Evolutionary conservation across 2,113 vertebrate species (phyloP).

Genomic region (Thalassarche chlororhynchos): DNA sequence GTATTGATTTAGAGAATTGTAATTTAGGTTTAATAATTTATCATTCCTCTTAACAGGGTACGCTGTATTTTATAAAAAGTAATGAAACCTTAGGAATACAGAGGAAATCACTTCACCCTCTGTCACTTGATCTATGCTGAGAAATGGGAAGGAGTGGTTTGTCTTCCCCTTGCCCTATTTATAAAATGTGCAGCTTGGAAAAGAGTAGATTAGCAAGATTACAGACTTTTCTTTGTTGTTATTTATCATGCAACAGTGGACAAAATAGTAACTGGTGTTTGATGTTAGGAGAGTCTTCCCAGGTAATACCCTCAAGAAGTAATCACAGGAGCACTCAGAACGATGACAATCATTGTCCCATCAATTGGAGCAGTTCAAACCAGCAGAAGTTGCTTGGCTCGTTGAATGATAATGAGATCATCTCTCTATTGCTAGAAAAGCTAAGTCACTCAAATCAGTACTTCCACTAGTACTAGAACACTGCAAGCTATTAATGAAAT

Average conservation of each 20-base stretch:
- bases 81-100: neutral
- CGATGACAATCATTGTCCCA: neutral
- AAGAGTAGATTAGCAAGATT: constrained; percentile 22
- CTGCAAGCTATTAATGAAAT: neutral
- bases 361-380: neutral
- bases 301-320: neutral
- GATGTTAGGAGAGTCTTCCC: neutral
- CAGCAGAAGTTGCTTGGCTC: neutral
- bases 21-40: constrained; percentile 38
- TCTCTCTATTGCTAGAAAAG: neutral
- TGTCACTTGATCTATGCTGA: neutral
- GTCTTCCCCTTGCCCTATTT: neutral
- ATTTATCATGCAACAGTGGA: neutral
- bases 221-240: constrained; percentile 1
- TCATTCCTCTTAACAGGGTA: neutral
- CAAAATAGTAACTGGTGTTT: neutral
- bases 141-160: neutral
- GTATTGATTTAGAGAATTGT: neutral
- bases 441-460: neutral
- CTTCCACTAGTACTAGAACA: neutral
- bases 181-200: neutral
- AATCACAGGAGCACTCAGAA: neutral
- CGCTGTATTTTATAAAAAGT: neutral
- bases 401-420: neutral
- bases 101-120: neutral